Percentiles rank a stretch among this genome's conserved stretches.
Conservation (phyloP, 2,888 invertebrate species). For the Hetaerina titia region DNA sequence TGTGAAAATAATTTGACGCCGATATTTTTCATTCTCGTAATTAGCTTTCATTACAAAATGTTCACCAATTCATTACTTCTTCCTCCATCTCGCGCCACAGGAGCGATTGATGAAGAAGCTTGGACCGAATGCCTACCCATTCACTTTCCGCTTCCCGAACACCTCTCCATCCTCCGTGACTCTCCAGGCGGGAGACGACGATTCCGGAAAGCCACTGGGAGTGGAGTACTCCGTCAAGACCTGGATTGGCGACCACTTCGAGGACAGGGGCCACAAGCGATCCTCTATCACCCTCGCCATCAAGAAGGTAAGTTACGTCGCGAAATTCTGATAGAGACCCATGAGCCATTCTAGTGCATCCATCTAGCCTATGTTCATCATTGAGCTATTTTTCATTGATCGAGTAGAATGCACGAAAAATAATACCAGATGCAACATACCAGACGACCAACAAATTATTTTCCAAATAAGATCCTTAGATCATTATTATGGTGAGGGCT, state of each 20-base stretch:
- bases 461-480: too few relatives aligned
- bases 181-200: conserved; percentile 88
- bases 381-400: too few relatives aligned
- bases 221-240: conserved; percentile 91
- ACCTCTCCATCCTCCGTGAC: conserved; percentile 93
- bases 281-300: conserved; percentile 92
- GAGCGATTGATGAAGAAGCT: conserved; percentile 91
- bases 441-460: too few relatives aligned
- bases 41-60: too few relatives aligned
- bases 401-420: too few relatives aligned
- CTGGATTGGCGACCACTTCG: conserved; percentile 90
- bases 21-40: too few relatives aligned
- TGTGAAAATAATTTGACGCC: too few relatives aligned
- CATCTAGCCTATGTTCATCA: too few relatives aligned
- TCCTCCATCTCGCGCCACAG: conserved; percentile 70
- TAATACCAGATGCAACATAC: too few relatives aligned
- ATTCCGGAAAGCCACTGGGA: conserved; percentile 90
- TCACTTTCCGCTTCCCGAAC: conserved; percentile 89
- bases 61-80: not conserved
- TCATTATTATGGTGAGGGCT: too few relatives aligned
- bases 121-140: conserved; percentile 89
- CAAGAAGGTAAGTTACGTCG: conserved; percentile 81
- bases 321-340: too few relatives aligned
- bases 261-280: conserved; percentile 92
- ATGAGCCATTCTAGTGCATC: too few relatives aligned